Evolutionary conservation across 2,797 vertebrate species (phyloP), one percentile per base, ranked within the genome.

Genomic region (Meda fulgida): DNA sequence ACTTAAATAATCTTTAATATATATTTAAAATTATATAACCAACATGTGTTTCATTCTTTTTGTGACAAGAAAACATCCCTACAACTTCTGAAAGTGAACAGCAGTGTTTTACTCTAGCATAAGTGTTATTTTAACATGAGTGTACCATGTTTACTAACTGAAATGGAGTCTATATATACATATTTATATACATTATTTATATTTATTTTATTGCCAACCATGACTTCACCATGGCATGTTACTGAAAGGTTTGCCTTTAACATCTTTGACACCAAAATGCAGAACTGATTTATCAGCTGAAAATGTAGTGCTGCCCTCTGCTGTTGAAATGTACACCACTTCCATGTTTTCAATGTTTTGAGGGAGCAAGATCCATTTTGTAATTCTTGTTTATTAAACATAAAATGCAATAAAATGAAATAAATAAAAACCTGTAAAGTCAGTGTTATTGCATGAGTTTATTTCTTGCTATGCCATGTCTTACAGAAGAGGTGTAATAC

Each of bases 361-460:
- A 48, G 6, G 55, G n/a, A 65, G 55, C 23, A 23, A 4, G 5
- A 23, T 11, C 14, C 9, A 40, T 71, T 40, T 40, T 13, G 11
- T 43, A 7, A n/a, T 46, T 14, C 5, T n/a, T 43, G 3, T 71
- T 58, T n/a, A 7, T 26, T 29, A 76, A 13, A 36, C 6, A 1
- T 58, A 8, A 60, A 48, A 36, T 38, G 38, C 21, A 69, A 69
- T 18, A 31, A 36, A 81, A 21, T 0, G 16, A 71, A 67, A 26
- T 63, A 71, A 67, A 26, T 63, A 65, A 18, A 16, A 65, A 46
- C 5, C 46, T 9, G 23, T 51, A 16, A 26, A 23, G 13, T 7
- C 31, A 69, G 34, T 78, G 31, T 77, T 83, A 79, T 83, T 87
- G 83, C 75, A 80, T 87, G 71, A 85, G 13, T 85, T 72, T 85